Base-by-base conservation (phyloP, 2,797 vertebrate genomes). In the Enteromius afrohamiltoni region DNA sequence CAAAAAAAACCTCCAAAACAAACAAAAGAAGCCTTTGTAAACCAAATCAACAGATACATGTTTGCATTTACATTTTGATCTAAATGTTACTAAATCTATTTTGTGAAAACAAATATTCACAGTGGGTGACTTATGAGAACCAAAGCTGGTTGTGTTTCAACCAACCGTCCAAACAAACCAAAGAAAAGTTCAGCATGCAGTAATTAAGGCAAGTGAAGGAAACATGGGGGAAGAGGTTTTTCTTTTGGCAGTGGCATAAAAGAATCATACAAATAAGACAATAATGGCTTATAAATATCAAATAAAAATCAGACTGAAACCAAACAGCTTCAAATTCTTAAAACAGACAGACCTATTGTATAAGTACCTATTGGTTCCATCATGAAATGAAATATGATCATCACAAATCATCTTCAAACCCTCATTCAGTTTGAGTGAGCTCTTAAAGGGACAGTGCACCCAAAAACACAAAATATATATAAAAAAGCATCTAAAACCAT, bases 181-280 rank as follows among this genome's bases (percentile, higher is more conserved):
- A 49, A 65, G 55, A 68, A 79, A 85, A 16, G 13, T 79, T 64
- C 26, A 65, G 77, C 68, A 79, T 87, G 83, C 64, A 77, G 16
- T 67, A 82, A 45, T 80, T 55, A 80, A 86, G 78, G 60, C 71
- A 86, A 84, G 76, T 53, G 67, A 53, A 76, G 69, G 21, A 76
- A 75, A 78, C 14, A 37, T 37, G 1, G 11, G 23, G n/a, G 51
- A 21, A 70, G 17, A 42, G 47, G 47, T 29, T 60, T 31, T n/a
- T 67, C 26, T 70, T 73, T 60, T 65, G 37, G 31, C 55, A 71
- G 31, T 58, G 77, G 65, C 62, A 23, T 51, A 79, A 81, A 69
- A 78, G 23, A 29, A 7, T 29, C 16, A 62, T n/a, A 79, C 64
- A 73, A 82, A 80, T 34, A 74, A 80, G 55, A 85, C 34, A 55